Percentiles rank a stretch among this genome's conserved stretches.
Conservation (phyloP, 64 coral and sea anemone genomes). For the Cladopsammia gracilis region DNA sequence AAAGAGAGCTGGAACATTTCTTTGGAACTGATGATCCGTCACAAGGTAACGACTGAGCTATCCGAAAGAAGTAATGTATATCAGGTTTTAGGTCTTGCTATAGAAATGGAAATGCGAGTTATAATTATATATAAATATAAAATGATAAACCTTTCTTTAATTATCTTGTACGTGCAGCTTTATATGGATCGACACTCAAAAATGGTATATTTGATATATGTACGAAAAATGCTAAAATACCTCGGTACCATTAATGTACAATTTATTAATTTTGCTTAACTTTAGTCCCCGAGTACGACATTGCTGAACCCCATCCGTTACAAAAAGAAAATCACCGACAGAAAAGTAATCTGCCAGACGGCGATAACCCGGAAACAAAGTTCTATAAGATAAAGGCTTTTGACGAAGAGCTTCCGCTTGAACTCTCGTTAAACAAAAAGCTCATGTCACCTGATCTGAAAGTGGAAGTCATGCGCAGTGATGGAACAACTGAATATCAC, state of each 20-base stretch:
- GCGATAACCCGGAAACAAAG: background rate
- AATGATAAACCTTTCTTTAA: too few relatives aligned
- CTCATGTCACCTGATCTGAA: constrained; percentile 14
- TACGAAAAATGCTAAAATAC: too few relatives aligned
- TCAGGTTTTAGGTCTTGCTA: too few relatives aligned
- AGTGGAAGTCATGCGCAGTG: constrained; percentile 9
- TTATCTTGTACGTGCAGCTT: too few relatives aligned
- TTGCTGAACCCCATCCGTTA: background rate
- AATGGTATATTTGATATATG: too few relatives aligned
- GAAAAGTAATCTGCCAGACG: background rate
- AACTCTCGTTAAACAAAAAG: background rate
- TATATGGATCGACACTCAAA: too few relatives aligned
- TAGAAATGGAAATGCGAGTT: too few relatives aligned
- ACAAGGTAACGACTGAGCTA: background rate
- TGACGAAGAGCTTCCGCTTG: background rate
- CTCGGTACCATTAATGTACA: too few relatives aligned
- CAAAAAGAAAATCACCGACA: background rate
- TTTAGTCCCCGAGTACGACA: constrained; percentile 32
- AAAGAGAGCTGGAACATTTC: background rate
- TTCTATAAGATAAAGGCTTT: constrained; percentile 11
- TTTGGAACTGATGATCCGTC: constrained; percentile 35
- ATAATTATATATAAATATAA: too few relatives aligned
- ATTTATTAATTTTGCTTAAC: background rate
- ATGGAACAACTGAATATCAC: background rate
- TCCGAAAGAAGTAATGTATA: too few relatives aligned